Conservation (phyloP, 2,888 invertebrate species). For the Ptychoptera contaminata region DNA sequence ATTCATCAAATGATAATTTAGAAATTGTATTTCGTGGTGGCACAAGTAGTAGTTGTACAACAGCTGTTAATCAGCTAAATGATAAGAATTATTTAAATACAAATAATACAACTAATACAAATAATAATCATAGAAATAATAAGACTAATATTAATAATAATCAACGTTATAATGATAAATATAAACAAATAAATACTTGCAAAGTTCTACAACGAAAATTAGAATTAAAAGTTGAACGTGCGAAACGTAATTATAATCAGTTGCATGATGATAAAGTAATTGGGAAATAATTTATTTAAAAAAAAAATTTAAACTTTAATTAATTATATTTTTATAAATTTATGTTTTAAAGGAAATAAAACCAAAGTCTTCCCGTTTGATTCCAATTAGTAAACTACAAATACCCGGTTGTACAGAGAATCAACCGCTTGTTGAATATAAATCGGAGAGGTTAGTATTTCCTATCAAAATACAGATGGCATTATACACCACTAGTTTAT, state of each 20-base stretch:
- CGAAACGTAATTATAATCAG: slow-evolving; percentile 27
- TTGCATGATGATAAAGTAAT: slow-evolving; percentile 20
- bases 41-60: slow-evolving; percentile 6
- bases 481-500: not conserved
- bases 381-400: slow-evolving; percentile 27
- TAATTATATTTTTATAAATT: slow-evolving; percentile 4
- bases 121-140: slow-evolving; percentile 2
- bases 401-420: slow-evolving; percentile 28
- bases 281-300: not conserved
- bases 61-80: slow-evolving; percentile 9
- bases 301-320: not conserved
- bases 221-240: slow-evolving; percentile 30
- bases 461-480: not conserved
- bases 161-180: slow-evolving; percentile 3
- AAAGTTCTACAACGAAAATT: slow-evolving; percentile 29
- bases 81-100: slow-evolving; percentile 5
- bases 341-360: slow-evolving; percentile 20
- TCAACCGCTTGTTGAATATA: slow-evolving; percentile 29
- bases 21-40: not conserved
- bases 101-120: slow-evolving; percentile 9
- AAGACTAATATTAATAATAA: not conserved
- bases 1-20: slow-evolving; percentile 7
- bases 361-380: slow-evolving; percentile 25
- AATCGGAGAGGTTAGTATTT: slow-evolving; percentile 23
- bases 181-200: slow-evolving; percentile 25